Percentiles rank a stretch among this genome's conserved stretches.
Conservation (phyloP, 2,888 invertebrate species). For the Trypoxylon attenuatum region DNA sequence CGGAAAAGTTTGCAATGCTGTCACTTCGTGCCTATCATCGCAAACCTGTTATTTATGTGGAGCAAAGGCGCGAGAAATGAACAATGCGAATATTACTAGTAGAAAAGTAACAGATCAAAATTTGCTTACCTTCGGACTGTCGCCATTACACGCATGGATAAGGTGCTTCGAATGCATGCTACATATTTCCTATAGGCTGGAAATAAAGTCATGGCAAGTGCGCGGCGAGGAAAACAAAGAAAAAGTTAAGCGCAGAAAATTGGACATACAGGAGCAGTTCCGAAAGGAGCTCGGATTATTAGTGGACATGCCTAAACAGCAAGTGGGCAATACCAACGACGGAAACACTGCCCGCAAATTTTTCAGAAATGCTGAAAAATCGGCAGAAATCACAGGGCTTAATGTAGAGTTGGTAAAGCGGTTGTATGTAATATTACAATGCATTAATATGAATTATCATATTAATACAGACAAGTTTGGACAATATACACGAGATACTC, state of each 20-base stretch:
- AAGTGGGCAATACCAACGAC: background rate
- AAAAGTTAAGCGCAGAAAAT: background rate
- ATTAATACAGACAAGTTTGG: no score
- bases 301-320: background rate
- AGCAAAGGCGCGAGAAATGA: background rate
- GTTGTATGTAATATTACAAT: no score
- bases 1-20: background rate
- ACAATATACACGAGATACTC: no score
- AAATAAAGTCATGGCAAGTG: background rate
- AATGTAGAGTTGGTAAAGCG: no score
- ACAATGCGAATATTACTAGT: background rate
- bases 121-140: background rate
- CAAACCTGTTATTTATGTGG: background rate
- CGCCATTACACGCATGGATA: background rate
- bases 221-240: background rate
- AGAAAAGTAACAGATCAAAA: background rate
- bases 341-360: background rate
- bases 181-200: background rate
- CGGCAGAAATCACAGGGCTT: no score
- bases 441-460: no score
- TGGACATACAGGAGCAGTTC: background rate
- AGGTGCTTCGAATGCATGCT: background rate
- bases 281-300: background rate
- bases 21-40: background rate
- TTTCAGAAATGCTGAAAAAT: no score